Percentiles rank a stretch among this genome's conserved stretches.
Evolutionary conservation across 2,797 vertebrate genomes (phyloP).

Genomic region (Macropus fuliginosus): DNA sequence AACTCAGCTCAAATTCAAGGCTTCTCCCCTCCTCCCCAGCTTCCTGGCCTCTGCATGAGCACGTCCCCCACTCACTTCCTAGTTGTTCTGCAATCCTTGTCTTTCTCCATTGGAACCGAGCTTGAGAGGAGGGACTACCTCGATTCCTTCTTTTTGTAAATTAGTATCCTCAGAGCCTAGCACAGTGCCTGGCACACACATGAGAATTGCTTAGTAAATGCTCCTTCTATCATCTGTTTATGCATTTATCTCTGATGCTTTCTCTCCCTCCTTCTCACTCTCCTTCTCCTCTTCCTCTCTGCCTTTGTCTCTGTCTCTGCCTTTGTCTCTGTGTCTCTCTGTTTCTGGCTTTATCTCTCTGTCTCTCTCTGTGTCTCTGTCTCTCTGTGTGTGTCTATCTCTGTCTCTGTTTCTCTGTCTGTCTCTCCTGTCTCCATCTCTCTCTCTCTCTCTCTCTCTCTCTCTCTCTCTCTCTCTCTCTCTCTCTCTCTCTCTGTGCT

Average conservation of each 20-base stretch:
- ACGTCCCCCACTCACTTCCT: not conserved
- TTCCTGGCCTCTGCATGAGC: not conserved
- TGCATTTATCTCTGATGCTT: no score
- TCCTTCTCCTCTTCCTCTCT: no score
- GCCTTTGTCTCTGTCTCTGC: no score
- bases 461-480: not conserved
- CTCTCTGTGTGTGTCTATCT: not conserved
- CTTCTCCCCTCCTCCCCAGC: not conserved
- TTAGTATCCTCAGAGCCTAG: not conserved
- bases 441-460: no score
- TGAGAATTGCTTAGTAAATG: not conserved
- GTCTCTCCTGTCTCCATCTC: no score
- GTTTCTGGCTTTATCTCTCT: not conserved
- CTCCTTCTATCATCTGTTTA: not conserved
- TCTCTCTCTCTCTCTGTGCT: not conserved
- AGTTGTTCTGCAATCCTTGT: not conserved
- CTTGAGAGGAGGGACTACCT: not conserved
- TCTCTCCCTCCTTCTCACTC: no score
- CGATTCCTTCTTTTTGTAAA: not conserved
- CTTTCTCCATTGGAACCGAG: no score
- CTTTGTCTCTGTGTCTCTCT: no score
- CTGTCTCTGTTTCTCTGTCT: not conserved
- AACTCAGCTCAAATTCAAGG: not conserved
- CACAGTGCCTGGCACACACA: not conserved
- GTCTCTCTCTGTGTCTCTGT: no score